Evolutionary conservation across 2,888 invertebrate genomes (phyloP), one percentile per base, ranked within the genome.

Genomic region (Bugulina stolonifera): DNA sequence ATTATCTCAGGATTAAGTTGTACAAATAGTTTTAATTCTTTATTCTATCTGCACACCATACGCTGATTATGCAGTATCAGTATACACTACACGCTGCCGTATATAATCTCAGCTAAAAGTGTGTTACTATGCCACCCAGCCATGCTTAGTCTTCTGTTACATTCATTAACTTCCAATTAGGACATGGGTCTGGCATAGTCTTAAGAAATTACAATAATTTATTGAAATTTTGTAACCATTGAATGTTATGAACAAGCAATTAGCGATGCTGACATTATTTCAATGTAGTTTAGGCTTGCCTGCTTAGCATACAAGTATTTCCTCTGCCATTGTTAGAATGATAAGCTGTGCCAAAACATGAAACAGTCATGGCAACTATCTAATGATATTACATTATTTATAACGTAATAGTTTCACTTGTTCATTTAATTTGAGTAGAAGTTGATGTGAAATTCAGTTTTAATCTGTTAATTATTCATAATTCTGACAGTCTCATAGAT

Each of bases 391-490:
- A 18, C 43, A 43, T 43, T 43, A 43, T 10, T 43, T 43, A 43
- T 18, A 43, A 43, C 43, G 18, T n/a, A n/a, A 5, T 43, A 18
- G 5, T 43, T 18, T 5, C 43, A 43, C 18, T 43, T 43, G 43
- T 43, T 43, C 43, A 5, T 43, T 43, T 5, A 43, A 43, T 43
- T 43, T 43, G 43, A 10, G 18, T 43, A 43, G 10, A 43, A 43
- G 5, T 5, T 43, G 43, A 43, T 43, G 43, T 43, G 18, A 43
- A 43, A 43, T 10, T 43, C 43, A 10, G n/a, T 43, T 18, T 43
- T 43, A 43, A 43, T 43, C 64, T 5, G 5, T 64, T 29, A 64
- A 64, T 64, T 64, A 64, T 64, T 64, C 64, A 64, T 64, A 64
- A 64, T 2, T 22, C 14, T 64, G 64, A 64, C 64, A 64, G 32